Percentiles rank a stretch among this genome's conserved stretches.
Evolutionary conservation across 2,888 invertebrate species (phyloP).

Genomic region (Athrips mouffetella): DNA sequence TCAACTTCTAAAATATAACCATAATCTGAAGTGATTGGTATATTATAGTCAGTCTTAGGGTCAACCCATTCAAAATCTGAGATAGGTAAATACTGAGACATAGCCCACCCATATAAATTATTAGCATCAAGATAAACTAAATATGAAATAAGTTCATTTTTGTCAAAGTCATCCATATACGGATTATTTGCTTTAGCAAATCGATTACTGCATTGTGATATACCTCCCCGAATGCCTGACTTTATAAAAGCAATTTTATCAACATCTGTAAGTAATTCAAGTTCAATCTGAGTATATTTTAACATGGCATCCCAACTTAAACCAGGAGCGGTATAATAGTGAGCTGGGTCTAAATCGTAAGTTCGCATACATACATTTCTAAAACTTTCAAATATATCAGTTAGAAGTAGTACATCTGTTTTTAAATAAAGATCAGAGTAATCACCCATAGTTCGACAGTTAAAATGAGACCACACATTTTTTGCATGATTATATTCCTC

Average conservation of each 20-base stretch:
- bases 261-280: constrained; percentile 26
- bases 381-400: constrained; percentile 43
- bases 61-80: constrained; percentile 35
- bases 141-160: constrained; percentile 24
- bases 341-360: constrained; percentile 29
- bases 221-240: constrained; percentile 25
- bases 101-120: constrained; percentile 43
- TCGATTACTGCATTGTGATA: constrained; percentile 28
- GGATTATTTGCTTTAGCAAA: constrained; percentile 39
- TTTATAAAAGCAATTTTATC: constrained; percentile 24
- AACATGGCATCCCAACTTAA: constrained; percentile 33
- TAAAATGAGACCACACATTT: constrained; percentile 32
- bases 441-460: constrained; percentile 29
- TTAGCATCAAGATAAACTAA: constrained; percentile 40
- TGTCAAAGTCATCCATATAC: constrained; percentile 30
- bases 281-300: constrained; percentile 21
- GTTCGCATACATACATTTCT: constrained; percentile 30
- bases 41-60: constrained; percentile 18
- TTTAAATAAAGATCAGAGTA: constrained; percentile 39
- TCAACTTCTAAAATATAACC: constrained; percentile 37
- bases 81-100: constrained; percentile 35
- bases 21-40: constrained; percentile 18
- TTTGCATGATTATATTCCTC: constrained; percentile 29
- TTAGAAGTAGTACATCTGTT: constrained; percentile 35
- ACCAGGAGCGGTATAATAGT: constrained; percentile 29